Conservation (phyloP, 2,797 vertebrate species). For the Sebastes kiyomatsui region DNA sequence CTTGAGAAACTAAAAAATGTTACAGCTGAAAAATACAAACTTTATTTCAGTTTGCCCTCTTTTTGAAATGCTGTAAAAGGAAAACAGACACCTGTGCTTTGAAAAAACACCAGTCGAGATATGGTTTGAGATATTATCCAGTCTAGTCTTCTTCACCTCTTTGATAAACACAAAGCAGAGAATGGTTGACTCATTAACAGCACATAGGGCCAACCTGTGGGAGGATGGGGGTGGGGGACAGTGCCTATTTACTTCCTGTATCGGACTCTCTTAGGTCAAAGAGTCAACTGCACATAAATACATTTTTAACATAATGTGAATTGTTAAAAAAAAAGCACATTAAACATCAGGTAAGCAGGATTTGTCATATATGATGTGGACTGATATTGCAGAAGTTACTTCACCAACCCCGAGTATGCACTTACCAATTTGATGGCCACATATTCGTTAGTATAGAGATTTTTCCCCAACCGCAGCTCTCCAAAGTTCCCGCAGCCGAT, state of each 20-base stretch:
- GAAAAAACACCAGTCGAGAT: background rate
- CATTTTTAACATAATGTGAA: background rate
- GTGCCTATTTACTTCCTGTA: constrained; percentile 47
- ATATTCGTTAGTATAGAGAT: constrained; percentile 98
- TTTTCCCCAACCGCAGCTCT: constrained; percentile 97
- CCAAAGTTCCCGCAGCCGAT: constrained; percentile 99
- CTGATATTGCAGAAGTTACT: background rate
- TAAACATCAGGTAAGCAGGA: background rate
- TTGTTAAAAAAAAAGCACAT: background rate
- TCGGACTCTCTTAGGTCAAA: constrained; percentile 27
- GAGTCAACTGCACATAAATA: constrained; percentile 1
- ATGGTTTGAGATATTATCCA: background rate
- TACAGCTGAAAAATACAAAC: background rate
- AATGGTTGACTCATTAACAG: constrained; percentile 52
- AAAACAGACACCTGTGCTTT: background rate
- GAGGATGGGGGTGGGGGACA: background rate
- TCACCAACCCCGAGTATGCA: constrained; percentile 17
- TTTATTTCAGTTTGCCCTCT: background rate
- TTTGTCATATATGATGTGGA: background rate
- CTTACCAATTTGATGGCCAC: constrained; percentile 99
- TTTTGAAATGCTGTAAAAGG: background rate
- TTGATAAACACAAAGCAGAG: constrained; percentile 39
- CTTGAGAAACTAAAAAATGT: background rate
- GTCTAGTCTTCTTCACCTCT: constrained; percentile 2
- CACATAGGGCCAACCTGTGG: constrained; percentile 4